These are phyloP conservation scores for Ormyrus nitidulus DNA, from an alignment of 2,888 invertebrate species.

Conservation along the genomic window DNA sequence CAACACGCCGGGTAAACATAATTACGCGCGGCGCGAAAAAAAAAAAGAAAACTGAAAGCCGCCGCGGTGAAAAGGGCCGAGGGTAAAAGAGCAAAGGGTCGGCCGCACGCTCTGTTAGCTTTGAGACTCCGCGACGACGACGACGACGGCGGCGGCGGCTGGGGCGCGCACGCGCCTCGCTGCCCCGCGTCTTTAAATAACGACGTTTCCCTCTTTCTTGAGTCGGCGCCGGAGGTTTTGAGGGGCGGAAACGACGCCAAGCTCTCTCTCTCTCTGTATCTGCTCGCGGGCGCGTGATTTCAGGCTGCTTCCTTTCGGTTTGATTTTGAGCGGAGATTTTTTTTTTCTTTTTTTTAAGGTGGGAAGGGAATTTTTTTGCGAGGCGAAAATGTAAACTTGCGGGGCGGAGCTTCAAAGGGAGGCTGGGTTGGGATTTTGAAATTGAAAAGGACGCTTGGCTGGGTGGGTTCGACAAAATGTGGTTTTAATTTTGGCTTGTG, in stretches of 20 bases:
- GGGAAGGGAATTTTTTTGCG: background rate
- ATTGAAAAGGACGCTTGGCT: no score
- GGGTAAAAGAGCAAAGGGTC: no score
- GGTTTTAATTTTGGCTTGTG: no score
- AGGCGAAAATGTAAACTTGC: no score
- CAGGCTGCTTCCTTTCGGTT: background rate
- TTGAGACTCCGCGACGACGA: slow-evolving; percentile 38
- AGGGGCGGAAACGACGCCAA: no score
- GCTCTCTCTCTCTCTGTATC: background rate
- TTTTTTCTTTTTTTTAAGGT: background rate
- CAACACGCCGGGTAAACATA: slow-evolving; percentile 46
- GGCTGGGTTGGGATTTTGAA: no score
- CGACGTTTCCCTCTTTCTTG: slow-evolving; percentile 3
- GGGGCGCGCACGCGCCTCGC: background rate
- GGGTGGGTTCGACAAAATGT: no score
- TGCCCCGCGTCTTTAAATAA: slow-evolving; percentile 45
- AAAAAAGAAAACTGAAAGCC: slow-evolving; percentile 2
- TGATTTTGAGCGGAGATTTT: background rate
- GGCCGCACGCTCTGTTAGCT: slow-evolving; percentile 39
- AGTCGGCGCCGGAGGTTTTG: background rate
- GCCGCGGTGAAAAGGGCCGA: background rate
- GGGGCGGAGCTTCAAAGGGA: no score
- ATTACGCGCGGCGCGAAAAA: slow-evolving; percentile 28
- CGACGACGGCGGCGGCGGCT: background rate
- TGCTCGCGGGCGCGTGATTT: background rate